Percentiles rank a stretch among this genome's conserved stretches.
These are phyloP conservation scores for Hylomyscus alleni DNA, from an alignment of 2,797 vertebrate genomes.

Conservation along the genomic window DNA sequence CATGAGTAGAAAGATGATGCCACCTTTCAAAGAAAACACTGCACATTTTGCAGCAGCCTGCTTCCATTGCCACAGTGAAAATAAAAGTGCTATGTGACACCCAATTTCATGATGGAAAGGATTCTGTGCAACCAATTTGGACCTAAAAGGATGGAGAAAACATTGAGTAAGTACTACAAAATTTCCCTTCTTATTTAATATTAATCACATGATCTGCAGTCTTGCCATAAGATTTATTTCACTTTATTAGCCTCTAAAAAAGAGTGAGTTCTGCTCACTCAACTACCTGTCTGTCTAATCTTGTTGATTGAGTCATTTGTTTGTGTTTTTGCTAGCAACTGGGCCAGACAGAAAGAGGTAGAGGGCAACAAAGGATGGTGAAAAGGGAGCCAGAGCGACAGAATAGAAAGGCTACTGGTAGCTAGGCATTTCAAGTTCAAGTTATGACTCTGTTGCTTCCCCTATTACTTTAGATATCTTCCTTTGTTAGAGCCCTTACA, in stretches of 20 bases:
- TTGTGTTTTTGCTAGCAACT: constrained; percentile 10
- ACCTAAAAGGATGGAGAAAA: not conserved
- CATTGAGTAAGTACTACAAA: not conserved
- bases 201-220: constrained; percentile 7
- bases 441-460: constrained; percentile 30
- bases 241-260: constrained; percentile 30
- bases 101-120: constrained; percentile 10
- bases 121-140: constrained; percentile 6
- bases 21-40: constrained; percentile 45
- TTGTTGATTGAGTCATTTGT: constrained; percentile 9
- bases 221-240: constrained; percentile 56
- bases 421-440: constrained; percentile 40
- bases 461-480: not conserved
- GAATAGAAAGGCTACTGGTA: not conserved
- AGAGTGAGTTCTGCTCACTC: not conserved
- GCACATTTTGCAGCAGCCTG: constrained; percentile 15
- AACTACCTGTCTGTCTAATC: not conserved
- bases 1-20: constrained; percentile 29
- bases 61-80: constrained; percentile 48
- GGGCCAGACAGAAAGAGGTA: not conserved
- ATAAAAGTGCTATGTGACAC: constrained; percentile 29
- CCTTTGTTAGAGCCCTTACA: constrained; percentile 15
- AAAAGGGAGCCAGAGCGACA: constrained; percentile 7
- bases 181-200: constrained; percentile 26
- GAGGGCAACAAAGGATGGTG: constrained; percentile 11